These are phyloP conservation scores for Nycteola revayana DNA, from an alignment of 2,888 invertebrate species.

Conservation along the genomic window DNA sequence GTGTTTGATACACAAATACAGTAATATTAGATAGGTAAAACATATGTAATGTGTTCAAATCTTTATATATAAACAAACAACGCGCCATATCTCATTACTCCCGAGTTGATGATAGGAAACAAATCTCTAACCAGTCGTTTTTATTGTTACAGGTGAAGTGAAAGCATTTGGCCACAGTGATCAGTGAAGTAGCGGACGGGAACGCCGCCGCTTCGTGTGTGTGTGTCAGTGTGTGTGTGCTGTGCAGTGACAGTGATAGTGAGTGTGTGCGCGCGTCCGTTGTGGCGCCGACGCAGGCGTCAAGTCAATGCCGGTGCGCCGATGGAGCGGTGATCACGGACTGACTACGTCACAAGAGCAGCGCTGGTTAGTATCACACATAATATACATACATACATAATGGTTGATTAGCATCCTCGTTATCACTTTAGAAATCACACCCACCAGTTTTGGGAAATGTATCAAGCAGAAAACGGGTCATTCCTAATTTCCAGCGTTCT, in stretches of 20 bases:
- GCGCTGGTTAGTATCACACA: slow-evolving; percentile 63
- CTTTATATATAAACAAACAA: too few relatives aligned
- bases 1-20: too few relatives aligned
- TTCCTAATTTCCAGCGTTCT: too few relatives aligned
- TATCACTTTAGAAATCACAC: too few relatives aligned
- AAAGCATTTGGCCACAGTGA: slow-evolving; percentile 37
- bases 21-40: neutral
- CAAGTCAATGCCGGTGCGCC: slow-evolving; percentile 75
- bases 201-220: slow-evolving; percentile 37
- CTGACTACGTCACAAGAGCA: slow-evolving; percentile 72
- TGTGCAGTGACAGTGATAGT: slow-evolving; percentile 35
- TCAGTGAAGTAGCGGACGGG: slow-evolving; percentile 41
- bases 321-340: slow-evolving; percentile 80
- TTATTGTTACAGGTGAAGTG: slow-evolving; percentile 61
- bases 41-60: too few relatives aligned
- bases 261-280: slow-evolving; percentile 51
- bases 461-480: too few relatives aligned
- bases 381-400: too few relatives aligned
- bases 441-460: too few relatives aligned
- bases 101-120: too few relatives aligned
- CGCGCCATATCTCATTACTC: too few relatives aligned
- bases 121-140: slow-evolving; percentile 27
- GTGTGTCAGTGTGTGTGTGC: slow-evolving; percentile 37
- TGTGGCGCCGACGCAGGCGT: slow-evolving; percentile 66
- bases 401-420: too few relatives aligned